Evolutionary conservation across 2,797 vertebrate species (phyloP), one percentile per base, ranked within the genome.

Genomic region (Remorina albescens): DNA sequence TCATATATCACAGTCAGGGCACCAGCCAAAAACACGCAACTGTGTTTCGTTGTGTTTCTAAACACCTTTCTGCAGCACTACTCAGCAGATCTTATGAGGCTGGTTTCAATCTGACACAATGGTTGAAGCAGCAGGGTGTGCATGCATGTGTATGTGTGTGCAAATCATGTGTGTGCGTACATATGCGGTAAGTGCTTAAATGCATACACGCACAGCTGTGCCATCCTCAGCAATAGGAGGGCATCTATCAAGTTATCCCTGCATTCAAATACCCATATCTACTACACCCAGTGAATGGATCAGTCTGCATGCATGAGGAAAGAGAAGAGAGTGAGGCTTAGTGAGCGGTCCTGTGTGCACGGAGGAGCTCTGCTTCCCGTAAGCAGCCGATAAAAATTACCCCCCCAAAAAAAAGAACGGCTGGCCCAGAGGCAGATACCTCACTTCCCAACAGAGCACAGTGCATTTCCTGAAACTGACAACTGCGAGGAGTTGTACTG

Each of bases 401-500:
- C 21, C n/a, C n/a, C n/a, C n/a, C n/a, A 69, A 74, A 73, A 64
- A 70, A 55, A 67, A 66, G 53, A 18, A 36, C 3, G 37, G 50
- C 69, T 74, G 74, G 85, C 84, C 67, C 75, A 49, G 83, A 86
- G 86, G 83, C 85, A 87, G 86, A 91, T 82, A 86, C 83, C 81
- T 91, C 92, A 90, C 89, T 91, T 93, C 89, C 92, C 86, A 91
- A 91, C 86, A 92, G 84, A 84, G 83, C 36, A 50, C 80, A 66
- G 76, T 80, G 85, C 83, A 90, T 90, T 93, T 95, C 92, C 92
- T 93, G 90, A 94, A 89, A 92, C 82, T 81, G 90, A 91, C 91
- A 92, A 91, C 89, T 88, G 67, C 49, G 70, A 82, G 55, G 74
- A 78, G 76, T 83, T 82, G 72, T 70, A 79, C 69, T 54, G 67